Base-by-base conservation (phyloP, 2,797 vertebrate genomes). In the Masticophis lateralis region DNA sequence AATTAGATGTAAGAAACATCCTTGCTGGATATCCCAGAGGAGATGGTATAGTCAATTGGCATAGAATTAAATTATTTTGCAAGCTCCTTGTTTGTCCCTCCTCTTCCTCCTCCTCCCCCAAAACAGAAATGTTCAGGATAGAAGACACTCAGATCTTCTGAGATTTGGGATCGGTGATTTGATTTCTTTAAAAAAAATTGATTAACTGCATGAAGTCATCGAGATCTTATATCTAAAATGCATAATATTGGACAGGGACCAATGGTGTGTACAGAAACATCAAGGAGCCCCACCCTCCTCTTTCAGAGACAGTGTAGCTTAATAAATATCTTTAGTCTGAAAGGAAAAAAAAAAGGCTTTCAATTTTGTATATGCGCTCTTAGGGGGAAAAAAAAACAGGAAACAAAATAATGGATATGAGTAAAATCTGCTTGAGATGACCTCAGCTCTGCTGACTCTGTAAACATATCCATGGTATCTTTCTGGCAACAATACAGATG, bases 221-320 rank as follows among this genome's bases (percentile, higher is more conserved):
- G 53, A 79, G 28, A 55, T 32, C 88, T 87, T 88, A 27, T 83
- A 88, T 91, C 79, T 93, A 61, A 95, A 94, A 95, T 1, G 95
- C 93, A 90, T 92, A 95, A 0, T 69, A 86, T 92, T 93, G 95
- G 94, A 94, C 13, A 43, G 90, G 28, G 43, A 25, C 61, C 94
- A 95, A 93, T 96, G 96, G 94, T 96, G 95, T 95, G 94, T 92
- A 94, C 90, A 95, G 95, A 96, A 95, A 95, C 95, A 97, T 96
- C 92, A 86, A 96, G 95, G 92, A 96, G 95, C 93, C 88, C 92
- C 93, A 95, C 95, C 96, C 96, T 96, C 95, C 95, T 93, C 92
- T 94, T 96, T 25, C 96, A 92, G 96, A 96, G 96, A 91, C 94
- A 20, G 94, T 94, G 91, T 95, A 95, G 94, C 96, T 96, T 95